A percentile compares a stretch with the other conserved stretches of the same genome.
Conservation (phyloP, 35 echinoderm and acorn worm species). For the Strongylocentrotus purpuratus region DNA sequence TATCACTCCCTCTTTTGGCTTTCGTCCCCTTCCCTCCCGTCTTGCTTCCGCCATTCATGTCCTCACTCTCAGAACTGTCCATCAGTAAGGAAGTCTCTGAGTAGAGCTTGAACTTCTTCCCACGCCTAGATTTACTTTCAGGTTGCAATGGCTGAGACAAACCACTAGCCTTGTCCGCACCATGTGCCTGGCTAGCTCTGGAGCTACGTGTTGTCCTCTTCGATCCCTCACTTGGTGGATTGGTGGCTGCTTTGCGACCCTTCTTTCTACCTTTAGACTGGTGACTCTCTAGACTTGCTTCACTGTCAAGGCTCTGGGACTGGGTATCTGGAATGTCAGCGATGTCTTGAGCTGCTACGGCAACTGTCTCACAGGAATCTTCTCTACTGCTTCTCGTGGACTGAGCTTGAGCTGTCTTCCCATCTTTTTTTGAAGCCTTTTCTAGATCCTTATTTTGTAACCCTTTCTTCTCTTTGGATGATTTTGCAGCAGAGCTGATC, state of each 20-base stretch:
- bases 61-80: background rate
- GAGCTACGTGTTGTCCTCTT: constrained; percentile 25
- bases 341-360: background rate
- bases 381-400: too few relatives aligned
- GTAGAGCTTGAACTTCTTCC: constrained; percentile 36
- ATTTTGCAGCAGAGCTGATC: background rate
- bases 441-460: background rate
- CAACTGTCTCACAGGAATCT: background rate
- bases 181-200: background rate
- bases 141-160: background rate
- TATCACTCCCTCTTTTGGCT: background rate
- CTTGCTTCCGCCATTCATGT: background rate
- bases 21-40: background rate
- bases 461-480: background rate
- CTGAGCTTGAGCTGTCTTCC: background rate
- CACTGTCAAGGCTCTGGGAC: constrained; percentile 18
- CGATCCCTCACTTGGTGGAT: background rate
- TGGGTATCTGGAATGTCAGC: constrained; percentile 16
- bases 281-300: background rate
- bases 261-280: background rate
- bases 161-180: background rate
- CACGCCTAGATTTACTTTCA: background rate
- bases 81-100: constrained; percentile 23
- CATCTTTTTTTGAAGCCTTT: background rate
- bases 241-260: background rate